Evolutionary conservation across 2,797 vertebrate genomes (phyloP).

Genomic region (Labroides dimidiatus): DNA sequence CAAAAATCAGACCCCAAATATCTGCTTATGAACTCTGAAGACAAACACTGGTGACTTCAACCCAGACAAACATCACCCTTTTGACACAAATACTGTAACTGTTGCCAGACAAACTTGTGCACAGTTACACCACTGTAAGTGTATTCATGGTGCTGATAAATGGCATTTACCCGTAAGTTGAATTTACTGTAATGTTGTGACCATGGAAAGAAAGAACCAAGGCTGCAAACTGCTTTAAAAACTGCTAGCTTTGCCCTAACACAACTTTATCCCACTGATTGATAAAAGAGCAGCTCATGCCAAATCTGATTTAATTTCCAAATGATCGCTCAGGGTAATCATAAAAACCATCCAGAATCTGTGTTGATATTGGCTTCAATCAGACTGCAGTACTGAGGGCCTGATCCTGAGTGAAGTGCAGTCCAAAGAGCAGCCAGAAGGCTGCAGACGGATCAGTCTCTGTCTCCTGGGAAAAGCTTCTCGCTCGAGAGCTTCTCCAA

Average conservation of each 20-base stretch:
- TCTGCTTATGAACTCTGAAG: slow-evolving; percentile 34
- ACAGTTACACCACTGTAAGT: neutral
- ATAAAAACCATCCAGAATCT: neutral
- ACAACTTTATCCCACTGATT: neutral
- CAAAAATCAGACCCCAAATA: slow-evolving; percentile 48
- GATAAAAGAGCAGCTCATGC: neutral
- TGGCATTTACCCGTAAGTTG: neutral
- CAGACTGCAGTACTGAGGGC: slow-evolving; percentile 27
- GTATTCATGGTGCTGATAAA: neutral
- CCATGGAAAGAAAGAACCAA: neutral
- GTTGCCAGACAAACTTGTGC: slow-evolving; percentile 1
- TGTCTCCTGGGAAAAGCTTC: slow-evolving; percentile 70
- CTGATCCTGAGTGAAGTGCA: slow-evolving; percentile 37
- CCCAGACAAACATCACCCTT: slow-evolving; percentile 35
- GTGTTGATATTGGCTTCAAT: slow-evolving; percentile 31
- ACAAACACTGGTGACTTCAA: slow-evolving; percentile 42
- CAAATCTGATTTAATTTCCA: neutral
- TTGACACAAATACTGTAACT: slow-evolving; percentile 13
- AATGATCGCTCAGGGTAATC: neutral
- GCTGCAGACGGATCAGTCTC: slow-evolving; percentile 72
- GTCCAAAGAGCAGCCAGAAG: slow-evolving; percentile 58
- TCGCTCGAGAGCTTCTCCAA: slow-evolving; percentile 76
- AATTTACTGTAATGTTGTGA: slow-evolving; percentile 3
- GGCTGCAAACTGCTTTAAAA: neutral
- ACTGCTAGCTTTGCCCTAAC: neutral